Evolutionary conservation across 2,113 vertebrate species (phyloP).

Genomic region (Bothrops jararaca): DNA sequence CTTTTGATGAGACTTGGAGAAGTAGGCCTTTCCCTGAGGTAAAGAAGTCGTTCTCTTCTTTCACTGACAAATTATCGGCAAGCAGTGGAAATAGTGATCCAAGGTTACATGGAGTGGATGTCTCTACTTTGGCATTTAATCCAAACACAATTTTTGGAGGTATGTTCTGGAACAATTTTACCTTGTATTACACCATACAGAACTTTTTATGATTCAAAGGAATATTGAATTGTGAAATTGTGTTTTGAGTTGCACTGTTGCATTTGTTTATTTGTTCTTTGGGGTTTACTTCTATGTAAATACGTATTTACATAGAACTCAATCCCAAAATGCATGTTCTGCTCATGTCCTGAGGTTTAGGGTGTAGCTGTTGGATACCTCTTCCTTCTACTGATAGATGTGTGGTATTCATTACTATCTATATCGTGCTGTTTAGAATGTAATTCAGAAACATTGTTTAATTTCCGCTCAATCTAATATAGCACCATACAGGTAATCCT

Average conservation of each 20-base stretch:
- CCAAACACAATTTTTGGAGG: conserved; percentile 24
- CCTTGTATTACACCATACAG: background rate
- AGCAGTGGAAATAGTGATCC: conserved; percentile 2
- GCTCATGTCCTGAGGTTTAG: background rate
- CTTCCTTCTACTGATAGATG: too few species aligned
- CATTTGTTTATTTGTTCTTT: background rate
- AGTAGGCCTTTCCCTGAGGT: background rate
- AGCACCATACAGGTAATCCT: background rate
- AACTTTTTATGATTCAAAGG: background rate
- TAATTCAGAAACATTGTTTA: background rate
- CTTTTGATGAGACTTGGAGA: conserved; percentile 10
- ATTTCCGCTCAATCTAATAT: too few species aligned
- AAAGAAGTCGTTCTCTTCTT: background rate
- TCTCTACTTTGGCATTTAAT: background rate
- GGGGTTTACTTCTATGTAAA: background rate
- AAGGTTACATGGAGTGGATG: background rate
- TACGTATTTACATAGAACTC: background rate
- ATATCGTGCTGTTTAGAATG: background rate
- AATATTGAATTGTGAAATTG: background rate
- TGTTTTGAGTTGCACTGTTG: background rate
- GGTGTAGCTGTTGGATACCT: background rate
- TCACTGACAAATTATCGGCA: background rate
- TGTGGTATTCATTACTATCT: background rate
- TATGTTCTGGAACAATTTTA: conserved; percentile 24
- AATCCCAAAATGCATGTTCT: background rate